phyloP scores from a whole-genome alignment of 2,113 vertebrate species.

The Collichthys lucidus region DNA sequence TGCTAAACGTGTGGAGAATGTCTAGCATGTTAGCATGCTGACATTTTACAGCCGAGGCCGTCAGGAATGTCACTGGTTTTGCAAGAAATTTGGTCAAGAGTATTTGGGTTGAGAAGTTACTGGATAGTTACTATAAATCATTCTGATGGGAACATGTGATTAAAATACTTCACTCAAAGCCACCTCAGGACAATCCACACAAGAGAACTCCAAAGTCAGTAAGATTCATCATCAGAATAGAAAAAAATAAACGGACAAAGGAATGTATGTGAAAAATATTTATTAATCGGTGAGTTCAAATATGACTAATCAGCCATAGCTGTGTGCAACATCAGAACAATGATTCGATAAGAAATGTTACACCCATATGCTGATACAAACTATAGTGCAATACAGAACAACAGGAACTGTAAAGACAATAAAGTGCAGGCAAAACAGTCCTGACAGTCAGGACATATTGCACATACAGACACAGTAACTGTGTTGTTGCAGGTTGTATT shows the following conservation, averaged over 20 bases:
- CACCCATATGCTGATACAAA: constrained; percentile 5
- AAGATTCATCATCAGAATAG: neutral
- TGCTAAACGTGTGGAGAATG: neutral
- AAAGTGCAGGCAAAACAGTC: constrained; percentile 49
- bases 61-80: no score
- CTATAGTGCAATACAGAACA: constrained; percentile 2
- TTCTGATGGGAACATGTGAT: no score
- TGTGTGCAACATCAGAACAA: constrained; percentile 1
- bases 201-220: neutral
- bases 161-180: neutral
- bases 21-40: no score
- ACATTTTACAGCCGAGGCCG: no score
- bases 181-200: neutral
- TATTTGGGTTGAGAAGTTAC: neutral
- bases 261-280: constrained; percentile 31
- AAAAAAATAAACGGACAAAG: neutral
- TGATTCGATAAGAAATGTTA: constrained; percentile 21
- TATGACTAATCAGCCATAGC: neutral
- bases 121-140: neutral
- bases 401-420: neutral
- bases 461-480: constrained; percentile 9
- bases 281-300: constrained; percentile 28
- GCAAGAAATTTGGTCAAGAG: no score
- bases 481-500: neutral
- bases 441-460: constrained; percentile 23